Conservation (phyloP, 2,888 invertebrate species). For the Elaeidobius kamerunicus region DNA sequence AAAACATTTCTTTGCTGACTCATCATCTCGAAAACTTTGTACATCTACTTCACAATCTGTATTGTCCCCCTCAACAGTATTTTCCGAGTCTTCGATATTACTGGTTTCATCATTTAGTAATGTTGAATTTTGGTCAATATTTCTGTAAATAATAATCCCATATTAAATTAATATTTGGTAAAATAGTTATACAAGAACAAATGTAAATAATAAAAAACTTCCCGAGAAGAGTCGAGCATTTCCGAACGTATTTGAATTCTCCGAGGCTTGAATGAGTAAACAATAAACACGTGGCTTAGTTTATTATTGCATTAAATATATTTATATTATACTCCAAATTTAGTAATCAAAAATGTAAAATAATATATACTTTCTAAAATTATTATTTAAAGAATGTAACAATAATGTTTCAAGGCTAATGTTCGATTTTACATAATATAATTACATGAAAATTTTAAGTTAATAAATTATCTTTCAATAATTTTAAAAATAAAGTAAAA, state of each 20-base stretch:
- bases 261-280: too few species aligned
- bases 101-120: background rate
- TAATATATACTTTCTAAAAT: too few species aligned
- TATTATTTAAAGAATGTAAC: background rate
- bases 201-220: background rate
- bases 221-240: too few species aligned
- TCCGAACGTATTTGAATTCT: too few species aligned
- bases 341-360: too few species aligned
- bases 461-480: background rate
- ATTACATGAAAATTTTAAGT: background rate
- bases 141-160: background rate
- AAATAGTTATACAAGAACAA: background rate
- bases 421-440: background rate
- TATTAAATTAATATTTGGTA: too few species aligned
- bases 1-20: conserved; percentile 20
- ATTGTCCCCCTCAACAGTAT: conserved; percentile 18
- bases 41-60: conserved; percentile 10
- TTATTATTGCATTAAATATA: too few species aligned
- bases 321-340: too few species aligned
- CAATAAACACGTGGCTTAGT: too few species aligned
- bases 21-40: conserved; percentile 22
- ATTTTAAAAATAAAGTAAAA: background rate
- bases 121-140: too few species aligned
- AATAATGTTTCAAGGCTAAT: background rate
- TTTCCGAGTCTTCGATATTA: background rate